Evolutionary conservation across 2,797 vertebrate genomes (phyloP), one percentile per base, ranked within the genome.

Genomic region (Manis javanica): DNA sequence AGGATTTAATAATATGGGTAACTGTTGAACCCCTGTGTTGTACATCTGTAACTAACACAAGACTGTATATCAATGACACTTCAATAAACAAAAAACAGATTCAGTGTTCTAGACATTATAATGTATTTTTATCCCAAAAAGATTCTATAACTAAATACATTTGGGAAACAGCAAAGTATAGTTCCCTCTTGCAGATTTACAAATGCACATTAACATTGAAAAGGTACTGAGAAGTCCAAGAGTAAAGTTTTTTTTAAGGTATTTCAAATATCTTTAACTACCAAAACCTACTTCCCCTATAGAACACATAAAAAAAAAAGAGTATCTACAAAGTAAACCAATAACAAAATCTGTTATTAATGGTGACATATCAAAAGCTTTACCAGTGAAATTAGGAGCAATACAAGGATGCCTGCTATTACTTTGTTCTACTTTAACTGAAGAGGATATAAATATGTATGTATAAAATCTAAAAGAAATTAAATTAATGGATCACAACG

Each of bases 241-340:
- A 72, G 59, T 61, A 94, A 92, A 64, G 77, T 42, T 78, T 57
- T 37, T 26, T 9, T 63, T 77, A 72, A 49, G n/a, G 63, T 77
- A 87, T 93, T 92, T 88, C 66, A 94, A 74, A 84, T 4, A 23
- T 94, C 51, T 94, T 96, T 93, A 87, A 87, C 63, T 78, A 96
- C 19, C 29, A 94, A 94, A 75, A 63, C 14, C 14, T 51, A 24
- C 64, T 79, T 95, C 31, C n/a, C 34, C 19, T 46, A 95, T 4
- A 91, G 64, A 91, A 91, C 6, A 89, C 21, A 57, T 91, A 91
- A 46, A 82, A 93, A 92, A 39, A 46, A 46, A 46, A 46, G 46
- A 46, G 11, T 46, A 46, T 11, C 46, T 63, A 29, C 26, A 63
- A 63, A 51, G 61, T 84, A 34, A 84, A 34, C 21, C 42, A 66